A percentile compares a stretch with the other conserved stretches of the same genome.
phyloP scores from a whole-genome alignment of 2,888 invertebrate genomes.

The Emmelina monodactyla region DNA sequence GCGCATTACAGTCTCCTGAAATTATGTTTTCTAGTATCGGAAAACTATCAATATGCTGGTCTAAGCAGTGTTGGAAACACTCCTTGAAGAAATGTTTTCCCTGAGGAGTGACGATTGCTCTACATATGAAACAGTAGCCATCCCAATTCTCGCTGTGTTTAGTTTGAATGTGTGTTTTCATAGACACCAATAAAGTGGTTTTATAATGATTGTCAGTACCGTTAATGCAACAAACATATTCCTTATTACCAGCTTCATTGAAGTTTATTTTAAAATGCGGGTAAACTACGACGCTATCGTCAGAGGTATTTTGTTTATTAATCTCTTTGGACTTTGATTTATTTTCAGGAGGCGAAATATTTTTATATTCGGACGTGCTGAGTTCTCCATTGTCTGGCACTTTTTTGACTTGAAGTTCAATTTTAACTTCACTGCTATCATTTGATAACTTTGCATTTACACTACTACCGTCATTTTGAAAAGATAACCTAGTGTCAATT shows the following conservation, averaged over 20 bases:
- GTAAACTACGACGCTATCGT: slow-evolving; percentile 25
- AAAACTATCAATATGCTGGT: slow-evolving; percentile 49
- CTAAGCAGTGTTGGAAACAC: slow-evolving; percentile 47
- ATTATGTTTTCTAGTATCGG: slow-evolving; percentile 25
- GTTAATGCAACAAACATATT: slow-evolving; percentile 51
- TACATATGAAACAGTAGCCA: slow-evolving; percentile 62
- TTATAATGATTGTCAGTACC: slow-evolving; percentile 41
- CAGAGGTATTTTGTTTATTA: slow-evolving; percentile 10
- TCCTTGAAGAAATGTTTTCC: slow-evolving; percentile 39
- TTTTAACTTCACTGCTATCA: slow-evolving; percentile 10
- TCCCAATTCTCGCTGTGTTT: slow-evolving; percentile 59
- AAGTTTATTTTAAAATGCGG: slow-evolving; percentile 43
- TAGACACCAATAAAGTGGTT: slow-evolving; percentile 43
- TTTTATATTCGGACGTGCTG: too few relatives aligned
- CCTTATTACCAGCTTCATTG: slow-evolving; percentile 33
- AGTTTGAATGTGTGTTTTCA: slow-evolving; percentile 54
- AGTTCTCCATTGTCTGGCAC: neutral
- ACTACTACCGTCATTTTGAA: slow-evolving; percentile 34
- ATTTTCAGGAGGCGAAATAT: too few relatives aligned
- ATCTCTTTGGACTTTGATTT: too few relatives aligned
- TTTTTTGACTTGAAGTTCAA: slow-evolving; percentile 13
- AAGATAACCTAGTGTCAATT: slow-evolving; percentile 40
- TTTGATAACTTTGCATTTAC: slow-evolving; percentile 15
- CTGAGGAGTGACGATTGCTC: slow-evolving; percentile 46
- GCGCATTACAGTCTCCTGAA: too few relatives aligned